Conservation (phyloP, 2,888 invertebrate genomes). For the Plagodis dolabraria region DNA sequence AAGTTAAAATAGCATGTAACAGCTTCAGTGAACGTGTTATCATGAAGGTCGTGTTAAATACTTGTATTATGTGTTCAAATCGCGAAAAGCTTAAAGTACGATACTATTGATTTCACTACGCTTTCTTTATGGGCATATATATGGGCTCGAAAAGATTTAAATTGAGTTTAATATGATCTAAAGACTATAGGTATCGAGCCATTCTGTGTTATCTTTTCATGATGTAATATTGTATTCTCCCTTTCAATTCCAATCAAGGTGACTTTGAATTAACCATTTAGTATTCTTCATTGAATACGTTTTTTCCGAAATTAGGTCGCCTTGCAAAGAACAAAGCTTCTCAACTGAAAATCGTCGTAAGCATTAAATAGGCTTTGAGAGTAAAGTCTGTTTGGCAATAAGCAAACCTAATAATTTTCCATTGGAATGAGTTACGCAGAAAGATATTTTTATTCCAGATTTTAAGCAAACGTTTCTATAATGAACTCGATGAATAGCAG, state of each 20-base stretch:
- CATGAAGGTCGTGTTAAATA: no score
- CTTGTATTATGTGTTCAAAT: no score
- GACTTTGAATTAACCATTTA: conserved; percentile 8
- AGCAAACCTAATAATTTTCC: background rate
- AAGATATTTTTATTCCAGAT: conserved; percentile 5
- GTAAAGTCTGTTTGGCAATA: background rate
- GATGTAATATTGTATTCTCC: background rate
- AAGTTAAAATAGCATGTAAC: no score
- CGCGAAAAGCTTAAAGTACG: no score
- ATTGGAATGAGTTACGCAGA: background rate
- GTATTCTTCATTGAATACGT: conserved; percentile 4
- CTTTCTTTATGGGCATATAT: background rate
- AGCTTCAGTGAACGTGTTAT: no score
- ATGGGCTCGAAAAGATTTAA: background rate
- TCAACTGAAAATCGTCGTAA: background rate
- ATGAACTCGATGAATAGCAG: conserved; percentile 3
- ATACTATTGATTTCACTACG: no score
- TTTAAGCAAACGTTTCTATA: conserved; percentile 5
- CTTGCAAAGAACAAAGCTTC: background rate
- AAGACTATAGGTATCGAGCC: no score
- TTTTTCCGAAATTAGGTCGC: conserved; percentile 1
- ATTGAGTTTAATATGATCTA: no score
- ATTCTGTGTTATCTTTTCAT: no score
- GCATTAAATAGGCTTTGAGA: background rate
- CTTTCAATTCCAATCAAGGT: conserved; percentile 7